Evolutionary conservation across 2,888 invertebrate genomes (phyloP), one percentile per base, ranked within the genome.

Genomic region (Timandra comae): DNA sequence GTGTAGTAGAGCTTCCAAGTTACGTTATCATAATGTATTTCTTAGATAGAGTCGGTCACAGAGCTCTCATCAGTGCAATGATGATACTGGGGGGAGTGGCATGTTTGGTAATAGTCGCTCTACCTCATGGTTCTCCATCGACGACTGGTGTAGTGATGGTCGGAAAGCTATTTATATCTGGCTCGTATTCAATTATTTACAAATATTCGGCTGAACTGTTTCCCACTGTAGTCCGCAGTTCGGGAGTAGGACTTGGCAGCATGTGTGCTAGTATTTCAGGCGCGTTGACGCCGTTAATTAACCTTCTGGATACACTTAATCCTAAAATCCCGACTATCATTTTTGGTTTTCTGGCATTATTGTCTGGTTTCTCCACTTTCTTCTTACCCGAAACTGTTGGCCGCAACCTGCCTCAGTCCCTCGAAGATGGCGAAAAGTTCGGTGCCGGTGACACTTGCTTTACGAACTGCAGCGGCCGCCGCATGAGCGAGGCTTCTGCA

Each of bases 141-240:
- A 82, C 89, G 1, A 91, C 90, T 0, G 84, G 87, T 0, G 86
- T 93, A 20, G 93, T 93, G 0, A 91, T 95, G 87, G 62, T 93
- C 11, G 95, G 95, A 1, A 95, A 95, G 72, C 86, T 94, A 19
- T 91, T 94, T 54, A 94, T 95, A 51, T 93, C 95, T 10, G 92
- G 93, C 29, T 94, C 94, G 0, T 95, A 93, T 69, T 94, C 93
- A 1, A 92, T 95, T 9, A 91, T 94, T 43, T 95, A 94, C 67
- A 95, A 95, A 60, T 95, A 94, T 67, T 94, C 95, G 0, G 95
- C 95, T 0, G 95, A 95, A 73, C 69, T 95, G 4, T 95, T 94
- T 58, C 95, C 95, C 0, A 95, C 95, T 0, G 94, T 94, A 0
- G 89, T 95, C 2, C 87, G 95, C 10, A 95, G 94, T 63, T 94